Base-by-base conservation (phyloP, 2,888 invertebrate species). In the Altica lythri region DNA sequence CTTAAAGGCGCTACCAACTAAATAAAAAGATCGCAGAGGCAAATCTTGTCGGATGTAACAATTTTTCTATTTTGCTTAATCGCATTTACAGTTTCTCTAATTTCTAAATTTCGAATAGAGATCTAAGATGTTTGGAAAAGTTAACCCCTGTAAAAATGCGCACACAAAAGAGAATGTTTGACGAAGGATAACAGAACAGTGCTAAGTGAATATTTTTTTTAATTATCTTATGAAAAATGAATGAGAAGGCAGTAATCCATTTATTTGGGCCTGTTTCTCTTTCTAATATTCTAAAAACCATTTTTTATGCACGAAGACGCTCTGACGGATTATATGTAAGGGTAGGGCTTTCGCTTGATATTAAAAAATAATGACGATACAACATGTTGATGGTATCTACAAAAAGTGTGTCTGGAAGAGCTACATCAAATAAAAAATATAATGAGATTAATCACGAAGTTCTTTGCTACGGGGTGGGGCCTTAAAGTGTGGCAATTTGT, bases 361-460 rank as follows among this genome's bases (percentile, higher is more conserved):
- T 38, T 38, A 38, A 38, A 38, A 38, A 19, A 30, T 35, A 38
- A 18, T 19, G 9, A 19, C 22, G 38, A 18, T 18, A 3, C 19
- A n/a, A 38, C 38, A 38, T 38, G 38, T 38, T 38, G 38, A 38
- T 38, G 19, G 38, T 10, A 38, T 38, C 38, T 19, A 19, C 38
- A 19, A 38, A 38, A 14, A 18, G 38, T 38, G 19, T 12, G 13
- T 38, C 13, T 35, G 12, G 35, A 14, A 35, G 16, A 17, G 35
- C 35, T 35, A 38, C 19, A 38, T 38, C 38, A 38, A 38, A 38
- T 38, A 38, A 38, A 38, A 38, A 38, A 38, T 10, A 10, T 38
- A 38, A 38, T 38, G 38, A 18, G 22, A 38, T 38, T 38, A 38
- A 38, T 38, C 38, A 38, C 38, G 38, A 38, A 38, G 38, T 38